These are phyloP conservation scores for Tenodera sinensis DNA, from an alignment of 2,888 invertebrate genomes.

Conservation along the genomic window DNA sequence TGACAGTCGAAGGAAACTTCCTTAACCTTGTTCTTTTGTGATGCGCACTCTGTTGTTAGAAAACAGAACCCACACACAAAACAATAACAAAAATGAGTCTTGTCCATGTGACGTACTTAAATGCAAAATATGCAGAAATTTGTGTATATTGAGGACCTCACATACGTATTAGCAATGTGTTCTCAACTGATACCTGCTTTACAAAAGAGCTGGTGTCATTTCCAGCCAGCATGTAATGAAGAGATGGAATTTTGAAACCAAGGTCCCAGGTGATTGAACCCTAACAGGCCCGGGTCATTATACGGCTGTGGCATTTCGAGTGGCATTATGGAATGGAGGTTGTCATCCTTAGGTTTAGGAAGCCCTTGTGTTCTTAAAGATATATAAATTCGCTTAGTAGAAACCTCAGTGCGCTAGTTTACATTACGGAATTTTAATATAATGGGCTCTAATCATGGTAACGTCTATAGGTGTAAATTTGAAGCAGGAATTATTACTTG, in stretches of 20 bases:
- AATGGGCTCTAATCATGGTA: not conserved
- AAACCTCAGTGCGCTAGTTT: not conserved
- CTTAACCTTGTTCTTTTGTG: not conserved
- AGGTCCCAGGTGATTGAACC: constrained; percentile 23
- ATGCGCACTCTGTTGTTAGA: not conserved
- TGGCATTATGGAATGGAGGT: not conserved
- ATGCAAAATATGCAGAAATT: not conserved
- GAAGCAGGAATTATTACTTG: not conserved
- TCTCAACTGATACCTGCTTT: not conserved
- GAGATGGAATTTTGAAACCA: constrained; percentile 6
- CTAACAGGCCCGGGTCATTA: constrained; percentile 17
- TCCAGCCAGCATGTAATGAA: not conserved
- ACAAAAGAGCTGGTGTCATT: not conserved
- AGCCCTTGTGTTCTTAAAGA: not conserved
- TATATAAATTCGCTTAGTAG: not conserved
- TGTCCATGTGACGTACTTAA: constrained; percentile 3
- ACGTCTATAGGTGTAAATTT: not conserved
- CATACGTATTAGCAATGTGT: not conserved
- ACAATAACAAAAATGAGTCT: constrained; percentile 16
- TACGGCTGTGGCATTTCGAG: constrained; percentile 4
- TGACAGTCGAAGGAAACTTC: not conserved
- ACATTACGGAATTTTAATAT: not conserved
- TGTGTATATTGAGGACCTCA: not conserved
- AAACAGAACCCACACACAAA: constrained; percentile 2
- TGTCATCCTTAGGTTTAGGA: not conserved